Evolutionary conservation across 2,113 vertebrate species (phyloP), one percentile per base, ranked within the genome.

Genomic region (Pomatostomus ruficeps): DNA sequence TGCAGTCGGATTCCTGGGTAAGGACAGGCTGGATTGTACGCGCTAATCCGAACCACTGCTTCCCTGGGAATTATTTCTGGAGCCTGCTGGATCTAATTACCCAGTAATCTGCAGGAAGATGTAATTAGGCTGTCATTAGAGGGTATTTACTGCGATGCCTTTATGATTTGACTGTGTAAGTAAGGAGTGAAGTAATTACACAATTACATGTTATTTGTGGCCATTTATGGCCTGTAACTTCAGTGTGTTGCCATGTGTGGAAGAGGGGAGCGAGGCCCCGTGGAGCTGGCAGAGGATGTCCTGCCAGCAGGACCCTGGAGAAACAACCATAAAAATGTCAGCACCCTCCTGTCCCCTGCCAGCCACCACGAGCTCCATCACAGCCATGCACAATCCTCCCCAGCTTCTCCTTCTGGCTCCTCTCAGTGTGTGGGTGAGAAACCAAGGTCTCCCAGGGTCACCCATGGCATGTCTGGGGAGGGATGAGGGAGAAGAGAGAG

Each of bases 51-150:
- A 93, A 88, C 85, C 5, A 35, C 92, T 48, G 83, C 92, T 95
- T 96, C 95, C 71, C 93, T 92, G 95, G 93, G 96, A 97, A 97
- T 97, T 97, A 97, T 95, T 97, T 95, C 92, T 96, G 95, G 95
- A 96, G 91, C 95, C 95, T 93, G 94, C 93, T 96, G 91, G 96
- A 97, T 97, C 96, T 97, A 97, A 96, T 97, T 97, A 97, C 88
- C 85, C 91, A 28, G 95, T 96, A 97, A 96, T 97, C 96, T 96
- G 93, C 92, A 97, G 96, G 96, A 95, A 97, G 96, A 96, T 92
- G 95, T 97, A 97, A 97, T 97, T 97, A 97, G 95, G 91, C 95
- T 95, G 95, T 95, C 95, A 96, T 96, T 96, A 96, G 95, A 93
- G 92, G 91, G 92, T 92, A 96, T 96, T 94, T 96, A 96, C 95